phyloP scores from a whole-genome alignment of 2,113 vertebrate genomes.

The Coregonus clupeaformis region DNA sequence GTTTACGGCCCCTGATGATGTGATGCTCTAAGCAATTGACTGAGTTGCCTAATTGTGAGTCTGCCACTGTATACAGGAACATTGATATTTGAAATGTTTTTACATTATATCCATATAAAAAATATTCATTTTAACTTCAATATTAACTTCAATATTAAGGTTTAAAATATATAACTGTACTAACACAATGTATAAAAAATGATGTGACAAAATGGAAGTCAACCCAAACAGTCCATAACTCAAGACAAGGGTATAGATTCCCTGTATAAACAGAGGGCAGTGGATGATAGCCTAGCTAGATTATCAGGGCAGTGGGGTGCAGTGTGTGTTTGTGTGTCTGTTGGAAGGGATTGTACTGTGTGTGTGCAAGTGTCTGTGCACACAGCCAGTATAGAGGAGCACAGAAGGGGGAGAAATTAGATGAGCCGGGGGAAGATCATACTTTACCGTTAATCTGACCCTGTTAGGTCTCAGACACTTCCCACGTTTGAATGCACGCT shows the following conservation, averaged over 20 bases:
- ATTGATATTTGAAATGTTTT: no score
- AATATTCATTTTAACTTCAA: no score
- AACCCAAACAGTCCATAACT: no score
- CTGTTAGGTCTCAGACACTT: slow-evolving; percentile 58
- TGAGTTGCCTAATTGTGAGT: no score
- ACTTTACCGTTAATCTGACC: slow-evolving; percentile 55
- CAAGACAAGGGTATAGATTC: slow-evolving; percentile 20
- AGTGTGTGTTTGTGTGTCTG: not conserved
- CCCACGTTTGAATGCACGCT: slow-evolving; percentile 16
- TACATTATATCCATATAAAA: no score
- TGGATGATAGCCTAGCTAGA: not conserved
- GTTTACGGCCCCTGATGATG: no score
- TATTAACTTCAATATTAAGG: no score
- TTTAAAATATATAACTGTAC: no score
- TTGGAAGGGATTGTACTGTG: not conserved
- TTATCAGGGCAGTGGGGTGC: not conserved
- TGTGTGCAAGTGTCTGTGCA: slow-evolving; percentile 2
- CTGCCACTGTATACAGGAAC: no score
- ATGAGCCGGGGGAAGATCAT: slow-evolving; percentile 62
- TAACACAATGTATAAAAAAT: no score
- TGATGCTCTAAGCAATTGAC: no score
- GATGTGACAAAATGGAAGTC: no score
- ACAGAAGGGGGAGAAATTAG: slow-evolving; percentile 58
- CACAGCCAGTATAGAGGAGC: not conserved
- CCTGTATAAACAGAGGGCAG: slow-evolving; percentile 25